phyloP scores from a whole-genome alignment of 2,113 vertebrate species.

The western clawed frog (Xenopus tropicalis) region DNA sequence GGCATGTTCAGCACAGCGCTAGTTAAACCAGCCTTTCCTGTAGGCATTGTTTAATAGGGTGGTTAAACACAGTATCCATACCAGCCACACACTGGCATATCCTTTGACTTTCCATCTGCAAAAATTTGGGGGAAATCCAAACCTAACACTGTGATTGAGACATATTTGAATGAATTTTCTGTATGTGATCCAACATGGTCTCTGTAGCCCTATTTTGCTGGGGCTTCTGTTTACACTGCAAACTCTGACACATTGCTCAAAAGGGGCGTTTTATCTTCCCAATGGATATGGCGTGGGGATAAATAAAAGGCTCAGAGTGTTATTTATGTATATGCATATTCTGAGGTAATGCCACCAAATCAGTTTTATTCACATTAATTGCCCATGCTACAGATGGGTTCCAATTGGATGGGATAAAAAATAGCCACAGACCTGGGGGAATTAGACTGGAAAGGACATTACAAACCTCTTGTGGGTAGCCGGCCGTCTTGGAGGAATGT shows the following conservation, averaged over 20 bases:
- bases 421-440: slow-evolving; percentile 11
- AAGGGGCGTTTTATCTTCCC: neutral
- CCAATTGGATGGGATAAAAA: slow-evolving; percentile 8
- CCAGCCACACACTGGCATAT: slow-evolving; percentile 12
- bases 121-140: slow-evolving; percentile 28
- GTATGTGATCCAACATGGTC: slow-evolving; percentile 3
- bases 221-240: slow-evolving; percentile 7
- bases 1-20: neutral
- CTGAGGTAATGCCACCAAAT: slow-evolving; percentile 10
- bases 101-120: slow-evolving; percentile 19
- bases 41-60: neutral
- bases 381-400: slow-evolving; percentile 7
- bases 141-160: slow-evolving; percentile 26
- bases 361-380: slow-evolving; percentile 29
- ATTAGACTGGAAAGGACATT: slow-evolving; percentile 12
- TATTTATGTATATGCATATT: neutral
- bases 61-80: neutral
- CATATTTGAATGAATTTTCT: neutral
- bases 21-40: neutral
- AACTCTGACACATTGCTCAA: slow-evolving; percentile 12
- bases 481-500: slow-evolving; percentile 4
- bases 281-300: neutral
- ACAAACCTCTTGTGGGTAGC: slow-evolving; percentile 22
- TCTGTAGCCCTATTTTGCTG: neutral
- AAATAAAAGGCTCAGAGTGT: neutral